A percentile compares a stretch with the other conserved stretches of the same genome.
Conservation (phyloP, 2,113 vertebrate genomes). For the Hyla sarda region DNA sequence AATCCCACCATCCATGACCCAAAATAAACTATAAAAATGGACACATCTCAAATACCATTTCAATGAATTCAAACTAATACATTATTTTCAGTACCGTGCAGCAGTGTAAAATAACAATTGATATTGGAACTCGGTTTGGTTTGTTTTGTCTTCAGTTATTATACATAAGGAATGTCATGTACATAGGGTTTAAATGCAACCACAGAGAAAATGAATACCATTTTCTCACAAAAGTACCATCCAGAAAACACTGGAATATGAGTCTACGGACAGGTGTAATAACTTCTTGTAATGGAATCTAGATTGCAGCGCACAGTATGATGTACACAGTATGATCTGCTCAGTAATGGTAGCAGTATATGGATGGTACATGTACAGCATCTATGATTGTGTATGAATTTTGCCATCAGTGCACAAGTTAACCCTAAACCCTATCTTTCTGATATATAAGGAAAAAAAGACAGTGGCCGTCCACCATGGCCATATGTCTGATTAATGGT, state of each 20-base stretch:
- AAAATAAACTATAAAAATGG: neutral
- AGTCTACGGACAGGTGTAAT: neutral
- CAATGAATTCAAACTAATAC: neutral
- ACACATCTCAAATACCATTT: neutral
- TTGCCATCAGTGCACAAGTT: neutral
- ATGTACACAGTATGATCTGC: neutral
- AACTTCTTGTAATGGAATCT: neutral
- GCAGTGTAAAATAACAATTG: slow-evolving; percentile 4
- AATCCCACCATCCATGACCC: neutral
- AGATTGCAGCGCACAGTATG: neutral
- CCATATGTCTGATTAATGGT: too few relatives aligned
- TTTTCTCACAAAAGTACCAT: neutral
- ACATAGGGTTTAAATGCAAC: neutral
- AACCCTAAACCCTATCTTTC: neutral
- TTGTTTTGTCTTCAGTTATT: neutral
- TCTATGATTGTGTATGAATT: neutral
- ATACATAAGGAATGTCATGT: neutral
- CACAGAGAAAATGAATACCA: neutral
- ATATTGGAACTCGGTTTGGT: neutral
- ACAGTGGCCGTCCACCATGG: too few relatives aligned
- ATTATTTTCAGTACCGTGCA: neutral
- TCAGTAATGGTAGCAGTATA: neutral
- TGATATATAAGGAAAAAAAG: too few relatives aligned
- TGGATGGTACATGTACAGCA: neutral
- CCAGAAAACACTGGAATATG: neutral